Conservation (phyloP, 2,113 vertebrate genomes). For the Oryzias celebensis region DNA sequence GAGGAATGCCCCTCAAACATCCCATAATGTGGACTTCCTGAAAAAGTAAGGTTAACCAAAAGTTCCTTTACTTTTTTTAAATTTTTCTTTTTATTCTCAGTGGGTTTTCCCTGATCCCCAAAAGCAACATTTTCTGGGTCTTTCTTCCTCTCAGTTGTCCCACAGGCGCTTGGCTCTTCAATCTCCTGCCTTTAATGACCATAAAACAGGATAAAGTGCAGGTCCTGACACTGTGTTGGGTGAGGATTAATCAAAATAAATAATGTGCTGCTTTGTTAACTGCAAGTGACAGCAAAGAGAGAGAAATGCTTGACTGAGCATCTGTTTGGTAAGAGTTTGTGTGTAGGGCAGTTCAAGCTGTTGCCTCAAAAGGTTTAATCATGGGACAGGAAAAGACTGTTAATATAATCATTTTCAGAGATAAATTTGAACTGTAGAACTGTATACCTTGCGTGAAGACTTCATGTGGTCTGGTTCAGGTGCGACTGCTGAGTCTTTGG, state of each 20-base stretch:
- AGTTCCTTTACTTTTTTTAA: constrained; percentile 19
- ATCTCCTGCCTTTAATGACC: constrained; percentile 44
- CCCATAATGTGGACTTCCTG: constrained; percentile 5
- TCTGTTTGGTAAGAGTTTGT: constrained; percentile 34
- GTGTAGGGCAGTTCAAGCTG: not conserved
- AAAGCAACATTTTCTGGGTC: constrained; percentile 30
- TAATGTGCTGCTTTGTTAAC: constrained; percentile 58
- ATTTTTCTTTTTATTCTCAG: constrained; percentile 6
- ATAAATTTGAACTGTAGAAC: no score
- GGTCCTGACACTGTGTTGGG: constrained; percentile 36
- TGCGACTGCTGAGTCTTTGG: no score
- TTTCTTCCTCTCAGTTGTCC: constrained; percentile 26
- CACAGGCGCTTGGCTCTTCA: constrained; percentile 7
- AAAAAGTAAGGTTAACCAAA: constrained; percentile 21
- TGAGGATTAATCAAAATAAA: constrained; percentile 55
- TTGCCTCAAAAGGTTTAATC: constrained; percentile 12
- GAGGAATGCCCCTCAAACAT: not conserved
- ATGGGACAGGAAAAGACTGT: constrained; percentile 5
- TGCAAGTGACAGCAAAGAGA: constrained; percentile 47
- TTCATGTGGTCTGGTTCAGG: no score
- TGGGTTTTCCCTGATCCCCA: constrained; percentile 16
- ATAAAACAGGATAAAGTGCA: constrained; percentile 51
- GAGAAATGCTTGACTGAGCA: constrained; percentile 56
- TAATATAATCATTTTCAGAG: not conserved
- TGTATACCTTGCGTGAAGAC: no score